Evolutionary conservation across 2,113 vertebrate genomes (phyloP).

Genomic region (Hipposideros armiger): DNA sequence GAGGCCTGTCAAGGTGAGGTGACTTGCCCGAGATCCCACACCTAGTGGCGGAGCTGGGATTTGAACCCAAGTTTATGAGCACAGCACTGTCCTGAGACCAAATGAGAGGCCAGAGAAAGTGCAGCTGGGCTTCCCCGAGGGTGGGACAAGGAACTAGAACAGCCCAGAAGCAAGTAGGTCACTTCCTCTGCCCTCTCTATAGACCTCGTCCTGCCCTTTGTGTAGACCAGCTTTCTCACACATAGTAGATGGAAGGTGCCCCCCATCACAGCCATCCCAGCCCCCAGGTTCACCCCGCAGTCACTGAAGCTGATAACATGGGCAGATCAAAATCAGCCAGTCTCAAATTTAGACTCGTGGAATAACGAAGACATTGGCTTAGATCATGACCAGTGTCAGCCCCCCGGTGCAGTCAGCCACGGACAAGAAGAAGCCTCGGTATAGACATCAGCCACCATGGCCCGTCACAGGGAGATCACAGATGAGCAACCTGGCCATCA

Average conservation of each 20-base stretch:
- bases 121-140: not conserved
- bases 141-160: not conserved
- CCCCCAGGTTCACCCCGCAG: not conserved
- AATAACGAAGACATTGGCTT: not conserved
- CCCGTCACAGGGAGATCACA: not conserved
- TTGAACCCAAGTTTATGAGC: not conserved
- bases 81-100: not conserved
- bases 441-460: not conserved
- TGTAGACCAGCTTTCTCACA: not conserved
- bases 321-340: not conserved
- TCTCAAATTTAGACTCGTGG: not conserved
- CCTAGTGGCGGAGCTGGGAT: not conserved
- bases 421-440: not conserved
- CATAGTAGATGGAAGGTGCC: not conserved
- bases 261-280: not conserved
- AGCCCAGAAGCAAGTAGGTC: not conserved
- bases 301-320: not conserved
- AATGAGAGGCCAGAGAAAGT: not conserved
- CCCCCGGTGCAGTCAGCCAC: not conserved
- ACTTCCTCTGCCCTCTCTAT: too few relatives aligned
- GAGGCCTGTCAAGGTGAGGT: not conserved
- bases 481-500: rapidly evolving
- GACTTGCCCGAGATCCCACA: not conserved
- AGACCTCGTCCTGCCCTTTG: not conserved
- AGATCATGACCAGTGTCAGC: not conserved